A percentile compares a stretch with the other conserved stretches of the same genome.
Conservation (phyloP, 2,797 vertebrate genomes). For the Periparus ater region DNA sequence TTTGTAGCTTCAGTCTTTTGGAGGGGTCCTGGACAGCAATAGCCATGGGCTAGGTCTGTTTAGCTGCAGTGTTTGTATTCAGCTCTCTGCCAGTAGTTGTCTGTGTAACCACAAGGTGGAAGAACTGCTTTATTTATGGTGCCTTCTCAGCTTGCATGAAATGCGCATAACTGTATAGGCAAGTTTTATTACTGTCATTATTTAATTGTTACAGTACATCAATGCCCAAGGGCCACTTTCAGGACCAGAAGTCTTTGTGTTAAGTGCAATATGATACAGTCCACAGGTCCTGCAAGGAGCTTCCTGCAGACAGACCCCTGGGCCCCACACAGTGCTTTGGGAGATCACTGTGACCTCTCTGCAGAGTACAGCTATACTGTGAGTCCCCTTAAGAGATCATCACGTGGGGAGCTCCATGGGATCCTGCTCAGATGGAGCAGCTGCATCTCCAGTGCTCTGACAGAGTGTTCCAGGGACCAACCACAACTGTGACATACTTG, state of each 20-base stretch:
- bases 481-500: neutral
- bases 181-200: neutral
- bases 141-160: neutral
- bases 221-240: neutral
- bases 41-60: neutral
- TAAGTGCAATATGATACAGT: neutral
- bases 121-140: conserved; percentile 46
- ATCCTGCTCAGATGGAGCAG: neutral
- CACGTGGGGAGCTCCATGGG: rapidly evolving
- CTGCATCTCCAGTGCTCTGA: neutral
- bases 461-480: neutral
- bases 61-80: neutral
- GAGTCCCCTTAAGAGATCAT: neutral
- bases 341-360: neutral
- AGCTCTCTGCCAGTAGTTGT: neutral
- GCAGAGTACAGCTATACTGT: neutral
- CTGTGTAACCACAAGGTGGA: conserved; percentile 66
- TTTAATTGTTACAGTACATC: neutral
- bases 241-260: neutral
- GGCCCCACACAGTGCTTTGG: neutral
- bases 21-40: rapidly evolving
- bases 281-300: neutral
- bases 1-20: neutral
- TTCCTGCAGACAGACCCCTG: neutral
- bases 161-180: neutral